Evolutionary conservation across 2,797 vertebrate species (phyloP).

Genomic region (Poecile montanus): DNA sequence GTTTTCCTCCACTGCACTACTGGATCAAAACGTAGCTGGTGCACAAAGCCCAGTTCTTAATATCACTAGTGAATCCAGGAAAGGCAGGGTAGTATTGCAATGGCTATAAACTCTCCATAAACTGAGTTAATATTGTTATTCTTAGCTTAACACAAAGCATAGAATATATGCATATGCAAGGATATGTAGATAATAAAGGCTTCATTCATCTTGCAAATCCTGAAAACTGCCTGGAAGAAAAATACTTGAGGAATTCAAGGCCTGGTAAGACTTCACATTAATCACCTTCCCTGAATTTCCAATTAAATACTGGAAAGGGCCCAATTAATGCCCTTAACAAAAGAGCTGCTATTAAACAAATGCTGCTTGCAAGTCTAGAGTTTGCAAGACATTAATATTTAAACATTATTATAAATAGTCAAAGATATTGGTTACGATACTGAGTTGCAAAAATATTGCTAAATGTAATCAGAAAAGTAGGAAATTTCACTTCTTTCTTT

Average conservation of each 20-base stretch:
- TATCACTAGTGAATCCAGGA: fast-evolving
- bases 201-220: neutral
- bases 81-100: neutral
- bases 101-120: neutral
- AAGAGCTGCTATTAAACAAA: neutral
- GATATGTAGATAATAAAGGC: neutral
- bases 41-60: neutral
- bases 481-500: neutral
- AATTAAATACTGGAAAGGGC: neutral
- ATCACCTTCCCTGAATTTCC: neutral
- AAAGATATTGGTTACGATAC: neutral
- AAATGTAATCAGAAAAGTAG: neutral
- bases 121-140: neutral
- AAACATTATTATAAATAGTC: neutral
- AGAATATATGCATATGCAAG: neutral
- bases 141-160: neutral
- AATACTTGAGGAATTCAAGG: neutral
- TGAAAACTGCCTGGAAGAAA: neutral
- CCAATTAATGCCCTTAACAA: neutral
- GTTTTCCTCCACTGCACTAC: neutral
- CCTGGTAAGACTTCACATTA: neutral
- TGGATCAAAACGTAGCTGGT: neutral
- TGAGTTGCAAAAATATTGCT: neutral
- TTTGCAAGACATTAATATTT: neutral
- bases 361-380: neutral